Conservation (phyloP, 2,113 vertebrate species). For the Rynchops niger region DNA sequence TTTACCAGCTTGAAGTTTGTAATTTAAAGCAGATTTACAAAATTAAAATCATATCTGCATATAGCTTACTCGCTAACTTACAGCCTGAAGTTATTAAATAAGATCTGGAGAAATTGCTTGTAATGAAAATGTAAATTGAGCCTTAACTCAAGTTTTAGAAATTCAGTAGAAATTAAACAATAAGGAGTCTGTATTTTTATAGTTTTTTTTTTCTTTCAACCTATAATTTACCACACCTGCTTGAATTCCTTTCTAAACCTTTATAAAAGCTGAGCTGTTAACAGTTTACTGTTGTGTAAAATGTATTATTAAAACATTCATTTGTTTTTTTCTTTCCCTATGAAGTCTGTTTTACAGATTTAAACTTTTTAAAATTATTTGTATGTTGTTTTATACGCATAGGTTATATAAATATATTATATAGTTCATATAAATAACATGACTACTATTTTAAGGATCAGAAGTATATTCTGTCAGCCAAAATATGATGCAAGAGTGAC, state of each 20-base stretch:
- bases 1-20: neutral
- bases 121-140: neutral
- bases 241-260: neutral
- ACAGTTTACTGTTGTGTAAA: slow-evolving; percentile 9
- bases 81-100: neutral
- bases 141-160: neutral
- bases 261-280: neutral
- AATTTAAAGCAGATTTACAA: neutral
- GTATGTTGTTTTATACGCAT: neutral
- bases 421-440: neutral
- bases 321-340: neutral
- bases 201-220: neutral
- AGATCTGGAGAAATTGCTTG: neutral
- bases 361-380: neutral
- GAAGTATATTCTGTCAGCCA: neutral
- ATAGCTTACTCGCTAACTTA: neutral
- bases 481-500: neutral
- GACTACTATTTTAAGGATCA: neutral
- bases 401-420: neutral
- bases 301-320: neutral
- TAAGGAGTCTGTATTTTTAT: slow-evolving; percentile 1
- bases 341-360: neutral
- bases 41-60: neutral
- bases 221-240: neutral
- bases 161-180: neutral